Evolutionary conservation across 2,888 invertebrate species (phyloP).

Genomic region (Philhelius pedissequus): DNA sequence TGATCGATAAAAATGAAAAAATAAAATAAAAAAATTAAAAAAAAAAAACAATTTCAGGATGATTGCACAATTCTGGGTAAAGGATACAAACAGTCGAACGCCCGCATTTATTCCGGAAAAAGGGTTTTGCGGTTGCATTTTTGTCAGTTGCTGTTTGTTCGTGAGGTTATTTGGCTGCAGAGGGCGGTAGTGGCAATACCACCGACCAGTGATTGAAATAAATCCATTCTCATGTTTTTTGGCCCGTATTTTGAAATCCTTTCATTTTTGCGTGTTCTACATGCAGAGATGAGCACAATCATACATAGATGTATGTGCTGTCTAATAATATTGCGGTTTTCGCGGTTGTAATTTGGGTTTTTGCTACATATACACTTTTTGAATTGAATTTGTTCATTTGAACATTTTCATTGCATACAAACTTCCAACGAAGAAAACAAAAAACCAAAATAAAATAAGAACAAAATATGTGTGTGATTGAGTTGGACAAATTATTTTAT

Average conservation of each 20-base stretch:
- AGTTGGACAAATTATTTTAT: conserved; percentile 37
- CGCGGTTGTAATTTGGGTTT: conserved; percentile 66
- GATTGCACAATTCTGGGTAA: conserved; percentile 43
- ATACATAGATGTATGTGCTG: background rate
- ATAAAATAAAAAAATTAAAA: background rate
- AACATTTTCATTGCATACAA: conserved; percentile 18
- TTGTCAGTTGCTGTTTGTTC: conserved; percentile 32
- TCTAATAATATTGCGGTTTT: conserved; percentile 67
- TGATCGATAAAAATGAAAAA: conserved; percentile 12
- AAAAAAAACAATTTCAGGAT: conserved; percentile 34
- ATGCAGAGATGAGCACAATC: background rate
- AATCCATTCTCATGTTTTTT: conserved; percentile 55
- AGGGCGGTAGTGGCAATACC: background rate
- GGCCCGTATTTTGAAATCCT: conserved; percentile 36
- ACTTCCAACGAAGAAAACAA: background rate
- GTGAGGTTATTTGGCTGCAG: conserved; percentile 5
- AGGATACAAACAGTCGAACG: background rate
- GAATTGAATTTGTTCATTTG: conserved; percentile 49
- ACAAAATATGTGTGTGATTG: conserved; percentile 26
- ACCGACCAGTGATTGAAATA: conserved; percentile 62
- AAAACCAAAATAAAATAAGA: background rate
- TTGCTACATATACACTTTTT: background rate
- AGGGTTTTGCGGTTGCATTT: conserved; percentile 60
- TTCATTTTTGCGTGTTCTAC: conserved; percentile 46
- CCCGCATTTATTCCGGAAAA: conserved; percentile 11